phyloP scores from a whole-genome alignment of 2,797 vertebrate species.

The Hemitrygon akajei region DNA sequence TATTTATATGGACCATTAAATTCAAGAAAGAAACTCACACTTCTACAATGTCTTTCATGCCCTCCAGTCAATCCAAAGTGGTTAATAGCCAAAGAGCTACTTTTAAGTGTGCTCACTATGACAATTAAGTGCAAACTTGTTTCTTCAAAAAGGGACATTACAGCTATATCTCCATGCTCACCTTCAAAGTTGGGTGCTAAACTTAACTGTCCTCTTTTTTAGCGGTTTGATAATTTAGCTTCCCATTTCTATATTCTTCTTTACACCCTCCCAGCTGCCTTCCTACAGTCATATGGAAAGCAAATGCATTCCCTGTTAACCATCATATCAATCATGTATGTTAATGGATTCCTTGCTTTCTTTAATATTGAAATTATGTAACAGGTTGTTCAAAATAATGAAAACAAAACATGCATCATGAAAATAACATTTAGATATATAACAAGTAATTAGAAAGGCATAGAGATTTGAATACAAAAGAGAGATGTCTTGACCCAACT shows the following conservation, averaged over 20 bases:
- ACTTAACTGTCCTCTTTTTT: not conserved
- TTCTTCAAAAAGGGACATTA: not conserved
- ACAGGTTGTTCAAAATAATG: not conserved
- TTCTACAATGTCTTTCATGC: not conserved
- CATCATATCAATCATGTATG: not conserved
- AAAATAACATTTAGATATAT: too few species aligned
- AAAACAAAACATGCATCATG: not conserved
- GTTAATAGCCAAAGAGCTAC: not conserved
- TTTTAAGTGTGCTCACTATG: not conserved
- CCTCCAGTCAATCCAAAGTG: not conserved
- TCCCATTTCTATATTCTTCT: not conserved
- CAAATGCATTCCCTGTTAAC: not conserved
- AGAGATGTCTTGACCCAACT: too few species aligned
- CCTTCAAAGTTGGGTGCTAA: not conserved
- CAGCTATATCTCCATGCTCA: not conserved
- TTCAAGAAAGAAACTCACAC: constrained; percentile 18
- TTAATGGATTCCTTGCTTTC: not conserved
- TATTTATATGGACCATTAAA: not conserved
- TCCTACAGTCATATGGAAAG: not conserved
- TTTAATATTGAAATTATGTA: not conserved
- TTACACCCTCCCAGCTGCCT: not conserved
- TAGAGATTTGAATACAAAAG: too few species aligned
- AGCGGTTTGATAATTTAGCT: not conserved
- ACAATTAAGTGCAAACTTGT: not conserved
- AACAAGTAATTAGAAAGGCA: too few species aligned